Evolutionary conservation across 2,113 vertebrate genomes (phyloP), one percentile per base, ranked within the genome.

Genomic region (Notothenia rossii): DNA sequence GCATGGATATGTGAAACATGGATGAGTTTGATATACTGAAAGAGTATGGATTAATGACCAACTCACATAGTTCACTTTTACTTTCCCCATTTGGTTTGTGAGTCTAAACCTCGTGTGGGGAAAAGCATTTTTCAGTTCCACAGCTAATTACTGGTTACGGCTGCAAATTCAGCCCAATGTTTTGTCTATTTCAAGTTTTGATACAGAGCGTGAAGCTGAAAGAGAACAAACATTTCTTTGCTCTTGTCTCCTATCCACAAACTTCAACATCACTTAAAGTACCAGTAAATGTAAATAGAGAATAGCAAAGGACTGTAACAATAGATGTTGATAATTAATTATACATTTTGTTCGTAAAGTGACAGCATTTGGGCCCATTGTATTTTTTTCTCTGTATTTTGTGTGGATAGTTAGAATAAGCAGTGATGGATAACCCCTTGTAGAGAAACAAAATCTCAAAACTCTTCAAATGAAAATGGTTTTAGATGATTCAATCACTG

Each of bases 111-210:
- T 48, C 82, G 86, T 88, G 58, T 82, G 87, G 82, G 59, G 85
- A 91, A 75, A 67, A 75, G 46, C 79, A 87, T 85, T 90, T 92
- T 76, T 85, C 51, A 58, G 68, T 88, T 80, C 78, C 75, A 67
- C 86, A 82, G 72, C 68, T 92, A 92, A 93, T 91, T 91, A 86
- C 84, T 87, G 72, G 89, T 91, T 92, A 74, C 67, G 66, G 65
- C 73, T 83, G 50, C 55, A 79, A 63, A 82, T 88, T 73, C 70
- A 75, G 63, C 71, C 81, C 68, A 60, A 50, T 82, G 76, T 83
- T 88, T 81, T 79, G 79, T 86, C 87, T 75, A 86, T 87, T 92
- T 90, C 81, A 84, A 83, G 69, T 86, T 88, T 33, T 81, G 66
- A 88, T 88, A 78, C 61, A 79, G 66, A 79, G 77, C 5, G 29